Base-by-base conservation (phyloP, 23 tunicate species). In the Trididemnum nubilum region DNA sequence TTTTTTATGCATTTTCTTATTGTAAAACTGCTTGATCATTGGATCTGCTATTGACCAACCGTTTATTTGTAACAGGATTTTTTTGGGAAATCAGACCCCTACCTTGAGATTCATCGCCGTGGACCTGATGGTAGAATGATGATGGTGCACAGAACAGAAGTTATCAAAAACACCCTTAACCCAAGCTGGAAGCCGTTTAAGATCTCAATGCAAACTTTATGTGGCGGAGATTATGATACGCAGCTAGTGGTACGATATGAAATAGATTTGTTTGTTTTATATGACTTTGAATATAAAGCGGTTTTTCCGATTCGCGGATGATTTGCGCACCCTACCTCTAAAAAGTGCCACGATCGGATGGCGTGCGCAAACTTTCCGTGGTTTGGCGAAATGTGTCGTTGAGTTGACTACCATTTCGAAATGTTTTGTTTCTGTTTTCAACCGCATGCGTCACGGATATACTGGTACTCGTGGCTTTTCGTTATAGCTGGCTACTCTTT, bases 61-160 rank as follows among this genome's bases (percentile, higher is more conserved):
- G n/a, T n/a, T n/a, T n/a, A n/a, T n/a, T n/a, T n/a, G n/a, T n/a
- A n/a, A n/a, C n/a, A 93, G 98, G 98, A 93, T 74, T 93, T 79
- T 26, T 93, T 93, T 73, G 98, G 98, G 4, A 93, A 93, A 73
- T 93, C 98, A 0, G 98, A 93, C 61, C 98, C 98, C 3, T 93
- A 83, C 37, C 81, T 93, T 19, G 93, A 88, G 37, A 74, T 88
- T 23, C 87, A 83, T 64, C 78, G 89, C 34, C 80, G 63, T 0
- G 83, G 82, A 28, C 78, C 86, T 5, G 87, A 76, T 28, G 93
- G 93, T 26, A 34, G 73, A 28, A 82, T 44, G 67, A 33, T 88
- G 84, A 64, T 88, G 69, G 77, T 86, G 2, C 93, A 88, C 59
- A 60, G 84, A 25, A 88, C 83, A 51, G 87, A 88, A 65, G 76